These are phyloP conservation scores for Ephialtes manifestator DNA, from an alignment of 2,888 invertebrate species.

Conservation along the genomic window DNA sequence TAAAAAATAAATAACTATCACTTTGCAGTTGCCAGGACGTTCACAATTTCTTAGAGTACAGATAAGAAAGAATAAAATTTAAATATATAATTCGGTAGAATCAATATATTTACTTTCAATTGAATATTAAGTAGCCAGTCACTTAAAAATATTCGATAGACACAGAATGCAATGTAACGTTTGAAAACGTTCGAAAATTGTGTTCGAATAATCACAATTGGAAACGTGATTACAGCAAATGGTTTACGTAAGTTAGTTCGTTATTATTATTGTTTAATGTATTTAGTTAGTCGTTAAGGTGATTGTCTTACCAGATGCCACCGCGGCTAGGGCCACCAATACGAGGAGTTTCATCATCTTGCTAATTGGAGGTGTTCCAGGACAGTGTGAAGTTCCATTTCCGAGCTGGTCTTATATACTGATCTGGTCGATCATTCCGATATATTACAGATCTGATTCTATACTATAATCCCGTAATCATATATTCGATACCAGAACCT, in stretches of 20 bases:
- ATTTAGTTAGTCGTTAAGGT: not conserved
- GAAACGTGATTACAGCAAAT: no score
- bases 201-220: no score
- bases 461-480: not conserved
- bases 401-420: conserved; percentile 14
- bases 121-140: no score
- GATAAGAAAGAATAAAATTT: no score
- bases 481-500: conserved; percentile 12
- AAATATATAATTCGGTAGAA: no score
- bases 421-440: not conserved
- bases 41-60: no score
- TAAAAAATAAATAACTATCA: no score
- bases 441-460: not conserved
- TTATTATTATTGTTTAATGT: not conserved
- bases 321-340: conserved; percentile 44
- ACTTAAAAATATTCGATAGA: no score
- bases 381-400: not conserved
- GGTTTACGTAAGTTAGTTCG: no score
- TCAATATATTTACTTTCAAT: no score
- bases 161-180: not conserved
- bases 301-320: conserved; percentile 54
- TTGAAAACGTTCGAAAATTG: no score
- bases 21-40: no score
- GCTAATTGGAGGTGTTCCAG: not conserved
- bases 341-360: conserved; percentile 64